phyloP scores from a whole-genome alignment of 2,888 invertebrate species.

The Hesperia comma region DNA sequence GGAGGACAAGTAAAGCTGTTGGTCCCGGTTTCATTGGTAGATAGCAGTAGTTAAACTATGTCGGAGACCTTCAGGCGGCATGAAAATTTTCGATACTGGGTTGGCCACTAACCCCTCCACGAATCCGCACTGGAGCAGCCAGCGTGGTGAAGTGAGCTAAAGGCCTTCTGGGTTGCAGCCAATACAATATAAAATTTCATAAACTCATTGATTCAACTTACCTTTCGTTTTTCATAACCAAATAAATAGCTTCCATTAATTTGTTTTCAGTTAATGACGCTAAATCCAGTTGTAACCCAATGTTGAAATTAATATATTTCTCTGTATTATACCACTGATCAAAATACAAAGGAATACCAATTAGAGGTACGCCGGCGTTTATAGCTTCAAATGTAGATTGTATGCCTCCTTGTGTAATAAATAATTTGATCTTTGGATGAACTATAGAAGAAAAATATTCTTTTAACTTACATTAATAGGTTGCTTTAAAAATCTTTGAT shows the following conservation, averaged over 20 bases:
- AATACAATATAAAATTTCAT: too few species aligned
- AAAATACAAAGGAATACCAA: constrained; percentile 66
- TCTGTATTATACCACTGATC: constrained; percentile 68
- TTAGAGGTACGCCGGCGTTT: constrained; percentile 60
- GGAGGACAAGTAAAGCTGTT: too few species aligned
- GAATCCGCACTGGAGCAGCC: too few species aligned
- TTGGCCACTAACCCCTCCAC: too few species aligned
- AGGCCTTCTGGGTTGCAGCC: too few species aligned
- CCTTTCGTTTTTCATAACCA: constrained; percentile 33
- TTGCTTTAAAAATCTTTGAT: too few species aligned
- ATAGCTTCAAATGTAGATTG: constrained; percentile 74
- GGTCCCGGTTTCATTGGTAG: too few species aligned
- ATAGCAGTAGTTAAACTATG: too few species aligned
- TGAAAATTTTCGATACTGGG: too few species aligned
- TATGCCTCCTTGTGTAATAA: constrained; percentile 70
- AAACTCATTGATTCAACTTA: constrained; percentile 45
- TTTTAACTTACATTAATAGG: too few species aligned
- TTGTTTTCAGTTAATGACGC: constrained; percentile 50
- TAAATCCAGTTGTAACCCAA: constrained; percentile 57
- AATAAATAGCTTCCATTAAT: constrained; percentile 38
- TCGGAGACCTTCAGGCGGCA: too few species aligned
- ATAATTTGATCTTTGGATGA: constrained; percentile 72
- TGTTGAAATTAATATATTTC: constrained; percentile 52
- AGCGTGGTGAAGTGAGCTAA: too few species aligned
- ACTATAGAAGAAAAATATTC: constrained; percentile 46